phyloP scores from a whole-genome alignment of 2,888 invertebrate species.

The Clistopyga incitator region DNA sequence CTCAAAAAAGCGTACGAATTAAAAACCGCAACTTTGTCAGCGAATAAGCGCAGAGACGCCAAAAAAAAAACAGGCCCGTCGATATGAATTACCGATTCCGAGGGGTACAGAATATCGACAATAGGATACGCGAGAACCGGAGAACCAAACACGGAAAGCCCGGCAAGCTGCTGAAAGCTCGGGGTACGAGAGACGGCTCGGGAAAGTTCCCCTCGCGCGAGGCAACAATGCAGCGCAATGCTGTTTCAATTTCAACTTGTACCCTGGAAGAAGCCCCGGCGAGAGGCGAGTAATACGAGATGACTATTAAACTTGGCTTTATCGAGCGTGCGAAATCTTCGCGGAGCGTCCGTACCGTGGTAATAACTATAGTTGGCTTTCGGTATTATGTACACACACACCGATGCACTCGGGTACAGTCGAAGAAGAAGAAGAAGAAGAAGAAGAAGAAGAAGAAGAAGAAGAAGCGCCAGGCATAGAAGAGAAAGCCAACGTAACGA shows the following conservation, averaged over 20 bases:
- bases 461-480: slow-evolving; percentile 20
- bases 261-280: slow-evolving; percentile 2
- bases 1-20: not conserved
- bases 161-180: too few relatives aligned
- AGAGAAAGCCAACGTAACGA: slow-evolving; percentile 24
- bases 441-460: too few relatives aligned
- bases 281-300: slow-evolving; percentile 25
- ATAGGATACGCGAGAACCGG: too few relatives aligned
- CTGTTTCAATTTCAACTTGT: slow-evolving; percentile 43
- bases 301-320: slow-evolving; percentile 66
- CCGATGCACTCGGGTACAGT: slow-evolving; percentile 38
- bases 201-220: not conserved
- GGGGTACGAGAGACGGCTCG: too few relatives aligned
- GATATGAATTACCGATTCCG: not conserved
- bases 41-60: too few relatives aligned
- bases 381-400: slow-evolving; percentile 45
- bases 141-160: too few relatives aligned
- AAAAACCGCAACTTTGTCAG: not conserved
- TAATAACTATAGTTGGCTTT: slow-evolving; percentile 37
- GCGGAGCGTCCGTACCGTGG: not conserved
- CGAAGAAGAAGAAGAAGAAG: too few relatives aligned
- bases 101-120: not conserved
- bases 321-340: slow-evolving; percentile 66
- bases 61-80: not conserved
- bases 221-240: slow-evolving; percentile 24